A percentile compares a stretch with the other conserved stretches of the same genome.
These are phyloP conservation scores for Ptychobarbus kaznakovi DNA, from an alignment of 2,797 vertebrate genomes.

Conservation along the genomic window DNA sequence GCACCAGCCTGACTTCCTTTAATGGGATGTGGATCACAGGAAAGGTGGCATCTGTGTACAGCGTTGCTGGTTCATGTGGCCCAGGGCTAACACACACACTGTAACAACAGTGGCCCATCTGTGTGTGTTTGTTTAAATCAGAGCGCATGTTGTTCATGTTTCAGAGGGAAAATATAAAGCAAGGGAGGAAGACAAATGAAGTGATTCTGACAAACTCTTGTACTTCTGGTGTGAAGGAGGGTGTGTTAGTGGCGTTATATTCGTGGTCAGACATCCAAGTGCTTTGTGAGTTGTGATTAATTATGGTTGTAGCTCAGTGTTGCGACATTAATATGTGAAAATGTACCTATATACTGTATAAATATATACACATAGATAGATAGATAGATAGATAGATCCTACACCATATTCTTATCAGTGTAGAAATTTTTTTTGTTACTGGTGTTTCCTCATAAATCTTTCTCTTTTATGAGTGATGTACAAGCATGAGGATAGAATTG, in stretches of 20 bases:
- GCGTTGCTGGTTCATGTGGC: constrained; percentile 61
- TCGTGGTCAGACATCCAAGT: not conserved
- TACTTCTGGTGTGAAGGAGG: not conserved
- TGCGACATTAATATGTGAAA: not conserved
- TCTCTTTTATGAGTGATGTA: constrained; percentile 6
- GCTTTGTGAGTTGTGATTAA: not conserved
- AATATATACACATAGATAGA: too few species aligned
- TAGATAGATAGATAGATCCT: too few species aligned
- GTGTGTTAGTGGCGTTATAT: not conserved
- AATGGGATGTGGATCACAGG: constrained; percentile 77
- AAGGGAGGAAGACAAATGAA: not conserved
- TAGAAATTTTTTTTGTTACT: not conserved
- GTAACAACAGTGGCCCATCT: constrained; percentile 70
- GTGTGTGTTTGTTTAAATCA: constrained; percentile 55
- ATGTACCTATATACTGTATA: too few species aligned
- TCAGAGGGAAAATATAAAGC: constrained; percentile 3
- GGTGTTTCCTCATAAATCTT: not conserved
- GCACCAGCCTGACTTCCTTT: constrained; percentile 73
- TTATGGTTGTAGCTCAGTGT: not conserved
- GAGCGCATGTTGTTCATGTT: constrained; percentile 52
- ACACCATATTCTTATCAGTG: not conserved
- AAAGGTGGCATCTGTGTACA: constrained; percentile 78
- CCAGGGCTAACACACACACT: constrained; percentile 54
- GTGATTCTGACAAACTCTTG: constrained; percentile 6
- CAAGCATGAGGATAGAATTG: constrained; percentile 45